phyloP scores from a whole-genome alignment of 2,888 invertebrate species.

The Argyresthia albistria region DNA sequence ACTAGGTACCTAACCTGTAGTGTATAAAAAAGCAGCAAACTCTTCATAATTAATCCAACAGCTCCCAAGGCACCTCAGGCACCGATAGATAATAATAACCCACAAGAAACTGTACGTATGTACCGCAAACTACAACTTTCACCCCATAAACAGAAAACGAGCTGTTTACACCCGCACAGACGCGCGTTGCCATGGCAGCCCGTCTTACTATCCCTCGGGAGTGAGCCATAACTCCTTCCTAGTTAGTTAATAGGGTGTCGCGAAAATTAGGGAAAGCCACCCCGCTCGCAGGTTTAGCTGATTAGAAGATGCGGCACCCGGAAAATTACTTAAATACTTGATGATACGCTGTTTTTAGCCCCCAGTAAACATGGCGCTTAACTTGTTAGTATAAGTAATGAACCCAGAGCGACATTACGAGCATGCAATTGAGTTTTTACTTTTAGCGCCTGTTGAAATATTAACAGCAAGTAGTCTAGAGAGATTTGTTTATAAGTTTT shows the following conservation, averaged over 20 bases:
- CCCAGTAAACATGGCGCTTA: neutral
- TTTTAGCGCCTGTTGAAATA: neutral
- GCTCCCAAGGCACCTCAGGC: constrained; percentile 3
- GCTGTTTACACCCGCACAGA: constrained; percentile 36
- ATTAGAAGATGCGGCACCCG: constrained; percentile 47
- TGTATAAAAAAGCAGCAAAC: too few relatives aligned
- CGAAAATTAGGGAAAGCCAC: constrained; percentile 57
- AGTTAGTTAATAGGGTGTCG: constrained; percentile 50
- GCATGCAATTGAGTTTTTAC: too few relatives aligned
- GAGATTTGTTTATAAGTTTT: neutral
- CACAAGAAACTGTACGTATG: constrained; percentile 37
- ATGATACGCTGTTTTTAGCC: constrained; percentile 25
- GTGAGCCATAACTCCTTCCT: constrained; percentile 51
- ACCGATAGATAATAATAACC: constrained; percentile 39
- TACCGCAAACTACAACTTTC: constrained; percentile 37
- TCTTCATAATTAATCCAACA: too few relatives aligned
- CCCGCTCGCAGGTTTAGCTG: constrained; percentile 44
- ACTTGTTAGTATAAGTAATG: too few relatives aligned
- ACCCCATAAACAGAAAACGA: constrained; percentile 27
- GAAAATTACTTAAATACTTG: constrained; percentile 58
- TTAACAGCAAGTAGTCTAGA: neutral
- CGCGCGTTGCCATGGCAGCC: constrained; percentile 37
- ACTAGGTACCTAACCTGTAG: too few relatives aligned
- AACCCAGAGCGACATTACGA: too few relatives aligned
- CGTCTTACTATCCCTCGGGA: constrained; percentile 39